Percentiles rank a stretch among this genome's conserved stretches.
These are phyloP conservation scores for Spilarctia lutea DNA, from an alignment of 2,888 invertebrate genomes.

Conservation along the genomic window DNA sequence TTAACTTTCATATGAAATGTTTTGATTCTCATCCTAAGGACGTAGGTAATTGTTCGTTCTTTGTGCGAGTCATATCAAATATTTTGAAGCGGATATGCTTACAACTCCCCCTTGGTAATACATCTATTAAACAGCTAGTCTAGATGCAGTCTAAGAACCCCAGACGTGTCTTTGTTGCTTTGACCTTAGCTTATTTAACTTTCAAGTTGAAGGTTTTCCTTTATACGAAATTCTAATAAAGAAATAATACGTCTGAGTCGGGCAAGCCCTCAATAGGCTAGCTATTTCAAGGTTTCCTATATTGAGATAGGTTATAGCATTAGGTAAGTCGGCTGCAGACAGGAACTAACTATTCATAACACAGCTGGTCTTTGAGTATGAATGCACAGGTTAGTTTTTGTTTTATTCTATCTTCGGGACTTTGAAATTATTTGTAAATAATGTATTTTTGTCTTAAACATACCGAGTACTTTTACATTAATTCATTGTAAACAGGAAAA, in stretches of 20 bases:
- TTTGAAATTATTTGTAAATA: conserved; percentile 11
- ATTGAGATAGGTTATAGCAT: conserved; percentile 83
- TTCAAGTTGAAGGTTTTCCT: conserved; percentile 83
- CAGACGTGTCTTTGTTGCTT: conserved; percentile 63
- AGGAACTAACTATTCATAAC: conserved; percentile 68
- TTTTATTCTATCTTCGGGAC: conserved; percentile 50
- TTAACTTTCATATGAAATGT: conserved; percentile 38
- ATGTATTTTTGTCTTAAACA: background rate
- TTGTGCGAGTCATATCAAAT: conserved; percentile 38
- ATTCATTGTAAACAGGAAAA: background rate
- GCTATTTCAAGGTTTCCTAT: conserved; percentile 75
- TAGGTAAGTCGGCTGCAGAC: conserved; percentile 64
- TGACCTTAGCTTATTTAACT: conserved; percentile 80
- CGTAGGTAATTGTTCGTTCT: conserved; percentile 39
- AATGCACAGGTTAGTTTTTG: conserved; percentile 62
- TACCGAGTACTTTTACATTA: background rate
- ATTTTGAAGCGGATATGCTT: conserved; percentile 53
- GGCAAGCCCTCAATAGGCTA: conserved; percentile 72
- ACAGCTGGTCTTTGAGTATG: conserved; percentile 70
- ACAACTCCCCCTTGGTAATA: conserved; percentile 61
- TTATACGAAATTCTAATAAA: conserved; percentile 49
- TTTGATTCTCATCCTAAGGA: conserved; percentile 31
- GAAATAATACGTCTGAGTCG: conserved; percentile 62
- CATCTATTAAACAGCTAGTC: conserved; percentile 62
- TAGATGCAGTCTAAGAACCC: conserved; percentile 74